Evolutionary conservation across 2,797 vertebrate genomes (phyloP).

Genomic region (Crax fasciolata): DNA sequence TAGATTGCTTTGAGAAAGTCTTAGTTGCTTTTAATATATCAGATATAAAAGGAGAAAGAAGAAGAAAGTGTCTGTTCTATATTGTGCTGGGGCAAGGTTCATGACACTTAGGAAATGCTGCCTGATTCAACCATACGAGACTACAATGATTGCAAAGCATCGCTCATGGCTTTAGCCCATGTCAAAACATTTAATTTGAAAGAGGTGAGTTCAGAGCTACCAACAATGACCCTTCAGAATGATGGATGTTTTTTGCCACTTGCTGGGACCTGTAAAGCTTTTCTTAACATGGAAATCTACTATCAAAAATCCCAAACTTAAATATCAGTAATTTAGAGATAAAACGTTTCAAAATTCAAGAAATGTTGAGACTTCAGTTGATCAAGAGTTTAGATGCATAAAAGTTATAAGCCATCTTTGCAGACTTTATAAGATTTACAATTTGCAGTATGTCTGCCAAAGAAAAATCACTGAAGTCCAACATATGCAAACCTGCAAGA

Average conservation of each 20-base stretch:
- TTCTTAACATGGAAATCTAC: conserved; percentile 7
- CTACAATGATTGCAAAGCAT: background rate
- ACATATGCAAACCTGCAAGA: background rate
- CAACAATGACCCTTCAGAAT: background rate
- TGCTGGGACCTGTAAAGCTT: background rate
- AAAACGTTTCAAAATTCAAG: conserved; percentile 6
- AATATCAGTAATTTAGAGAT: background rate
- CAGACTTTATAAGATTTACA: background rate
- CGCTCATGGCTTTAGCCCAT: background rate
- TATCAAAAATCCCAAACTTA: conserved; percentile 4
- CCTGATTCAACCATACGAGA: background rate
- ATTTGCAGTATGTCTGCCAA: background rate
- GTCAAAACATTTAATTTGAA: background rate
- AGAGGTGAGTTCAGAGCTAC: background rate
- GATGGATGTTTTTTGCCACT: background rate
- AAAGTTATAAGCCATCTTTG: background rate
- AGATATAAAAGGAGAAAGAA: background rate
- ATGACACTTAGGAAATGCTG: background rate
- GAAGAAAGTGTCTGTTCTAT: background rate
- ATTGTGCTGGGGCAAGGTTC: background rate
- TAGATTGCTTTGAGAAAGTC: background rate
- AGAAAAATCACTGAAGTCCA: background rate
- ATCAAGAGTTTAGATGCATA: background rate
- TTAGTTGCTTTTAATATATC: background rate
- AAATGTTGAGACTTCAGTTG: background rate